phyloP scores from a whole-genome alignment of 2,797 vertebrate species.

The Chelon auratus region DNA sequence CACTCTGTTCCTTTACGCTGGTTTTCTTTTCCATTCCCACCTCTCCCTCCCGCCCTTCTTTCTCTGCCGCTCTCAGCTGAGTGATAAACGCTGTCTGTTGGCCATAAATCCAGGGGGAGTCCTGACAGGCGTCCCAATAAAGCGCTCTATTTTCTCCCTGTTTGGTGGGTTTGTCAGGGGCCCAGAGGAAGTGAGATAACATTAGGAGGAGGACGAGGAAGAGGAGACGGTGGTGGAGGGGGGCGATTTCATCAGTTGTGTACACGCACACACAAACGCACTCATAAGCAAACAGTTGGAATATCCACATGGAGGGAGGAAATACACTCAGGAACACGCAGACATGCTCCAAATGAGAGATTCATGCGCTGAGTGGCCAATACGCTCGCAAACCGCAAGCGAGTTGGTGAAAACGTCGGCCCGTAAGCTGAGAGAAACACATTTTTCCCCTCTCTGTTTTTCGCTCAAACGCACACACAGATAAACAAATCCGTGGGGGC shows the following conservation, averaged over 20 bases:
- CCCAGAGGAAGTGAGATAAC: conserved; percentile 84
- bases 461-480: conserved; percentile 9
- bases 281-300: conserved; percentile 35
- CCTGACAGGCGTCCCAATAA: conserved; percentile 83
- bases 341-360: conserved; percentile 28
- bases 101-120: conserved; percentile 79
- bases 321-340: conserved; percentile 17
- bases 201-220: conserved; percentile 60
- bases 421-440: conserved; percentile 24
- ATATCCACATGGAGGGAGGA: conserved; percentile 41
- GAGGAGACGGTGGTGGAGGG: conserved; percentile 33
- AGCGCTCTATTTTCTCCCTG: conserved; percentile 81
- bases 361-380: conserved; percentile 46
- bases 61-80: conserved; percentile 65
- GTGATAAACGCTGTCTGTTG: conserved; percentile 82
- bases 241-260: conserved; percentile 67
- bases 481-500: conserved; percentile 33
- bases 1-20: conserved; percentile 32
- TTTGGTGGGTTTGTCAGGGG: conserved; percentile 78
- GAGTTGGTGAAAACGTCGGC: conserved; percentile 22
- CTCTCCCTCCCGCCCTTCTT: neutral
- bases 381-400: conserved; percentile 5
- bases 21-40: conserved; percentile 13
- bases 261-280: conserved; percentile 25
- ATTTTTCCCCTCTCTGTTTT: conserved; percentile 1